Conservation (phyloP, 2,113 vertebrate species). For the Cynoglossus semilaevis region DNA sequence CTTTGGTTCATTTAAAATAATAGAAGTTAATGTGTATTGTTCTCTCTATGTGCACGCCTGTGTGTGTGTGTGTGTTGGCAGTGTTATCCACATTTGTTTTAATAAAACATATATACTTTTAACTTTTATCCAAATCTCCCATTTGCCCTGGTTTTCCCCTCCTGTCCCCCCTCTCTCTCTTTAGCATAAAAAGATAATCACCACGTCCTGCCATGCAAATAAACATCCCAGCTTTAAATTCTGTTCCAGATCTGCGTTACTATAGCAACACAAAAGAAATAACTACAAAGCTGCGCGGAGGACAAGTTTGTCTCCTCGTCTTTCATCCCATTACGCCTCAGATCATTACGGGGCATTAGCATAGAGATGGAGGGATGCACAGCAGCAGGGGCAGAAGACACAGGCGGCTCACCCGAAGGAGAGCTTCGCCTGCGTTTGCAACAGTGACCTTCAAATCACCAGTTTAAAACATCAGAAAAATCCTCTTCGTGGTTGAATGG, state of each 20-base stretch:
- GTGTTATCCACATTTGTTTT: too few species aligned
- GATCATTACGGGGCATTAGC: conserved; percentile 74
- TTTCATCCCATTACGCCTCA: conserved; percentile 65
- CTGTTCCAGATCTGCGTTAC: conserved; percentile 60
- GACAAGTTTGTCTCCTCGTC: conserved; percentile 56
- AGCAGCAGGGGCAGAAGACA: conserved; percentile 19
- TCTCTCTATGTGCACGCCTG: too few species aligned
- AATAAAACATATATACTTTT: neutral
- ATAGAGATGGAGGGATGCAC: conserved; percentile 61
- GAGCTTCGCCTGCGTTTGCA: conserved; percentile 49
- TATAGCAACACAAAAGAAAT: conserved; percentile 73
- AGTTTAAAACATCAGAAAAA: conserved; percentile 47
- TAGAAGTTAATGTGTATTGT: neutral
- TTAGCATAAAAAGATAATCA: conserved; percentile 28
- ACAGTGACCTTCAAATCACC: conserved; percentile 48
- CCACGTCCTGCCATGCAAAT: conserved; percentile 60
- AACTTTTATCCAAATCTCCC: conserved; percentile 7
- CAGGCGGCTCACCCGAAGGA: conserved; percentile 46
- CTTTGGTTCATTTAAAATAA: too few species aligned
- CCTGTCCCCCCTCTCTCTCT: conserved; percentile 22
- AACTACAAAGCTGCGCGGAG: conserved; percentile 59
- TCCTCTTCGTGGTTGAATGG: conserved; percentile 30
- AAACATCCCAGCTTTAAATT: conserved; percentile 44
- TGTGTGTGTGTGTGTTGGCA: too few species aligned
- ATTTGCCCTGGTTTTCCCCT: conserved; percentile 2